Evolutionary conservation across 2,797 vertebrate species (phyloP), one percentile per base, ranked within the genome.

Genomic region (Lagodon rhomboides): DNA sequence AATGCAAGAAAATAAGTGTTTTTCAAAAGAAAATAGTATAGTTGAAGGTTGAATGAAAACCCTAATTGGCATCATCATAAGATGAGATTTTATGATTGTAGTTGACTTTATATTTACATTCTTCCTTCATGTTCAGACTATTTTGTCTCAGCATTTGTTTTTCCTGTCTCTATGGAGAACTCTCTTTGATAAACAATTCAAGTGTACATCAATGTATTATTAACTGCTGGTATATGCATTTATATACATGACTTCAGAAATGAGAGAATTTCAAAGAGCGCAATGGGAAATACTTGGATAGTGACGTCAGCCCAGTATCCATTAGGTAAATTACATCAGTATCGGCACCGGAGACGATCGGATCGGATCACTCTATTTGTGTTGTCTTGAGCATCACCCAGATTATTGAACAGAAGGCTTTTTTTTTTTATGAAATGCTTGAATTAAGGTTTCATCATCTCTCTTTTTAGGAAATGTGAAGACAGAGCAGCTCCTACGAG

Each of bases 401-500:
- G 17, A 67, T 68, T 20, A 55, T 41, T 66, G 5, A 67, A 73
- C n/a, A 56, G 7, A 3, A 8, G 4, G 0, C 4, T 61, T 20
- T 30, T 72, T 1, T 16, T 34, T 51, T 53, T 13, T 59, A 59
- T 50, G n/a, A 61, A 58, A 71, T 27, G 17, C 47, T 68, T 76
- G 38, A 74, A 30, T 38, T 61, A 0, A 23, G 5, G 30, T 80
- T 58, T 46, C 3, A 68, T 79, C 1, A 56, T 80, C 79, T 82
- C 16, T 76, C 20, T 70, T 73, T 68, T 25, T 38, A 96, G 95
- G 51, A 71, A 20, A 41, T 4, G 1, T 8, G 17, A 91, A 84
- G 77, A 79, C 15, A n/a, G 2, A 13, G 50, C 5, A 78, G 89
- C 46, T 95, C 91, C 59, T 92, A 89, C 1, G 79, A 86, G 3